These are phyloP conservation scores for Mycteria americana DNA, from an alignment of 2,797 vertebrate species.

Conservation along the genomic window DNA sequence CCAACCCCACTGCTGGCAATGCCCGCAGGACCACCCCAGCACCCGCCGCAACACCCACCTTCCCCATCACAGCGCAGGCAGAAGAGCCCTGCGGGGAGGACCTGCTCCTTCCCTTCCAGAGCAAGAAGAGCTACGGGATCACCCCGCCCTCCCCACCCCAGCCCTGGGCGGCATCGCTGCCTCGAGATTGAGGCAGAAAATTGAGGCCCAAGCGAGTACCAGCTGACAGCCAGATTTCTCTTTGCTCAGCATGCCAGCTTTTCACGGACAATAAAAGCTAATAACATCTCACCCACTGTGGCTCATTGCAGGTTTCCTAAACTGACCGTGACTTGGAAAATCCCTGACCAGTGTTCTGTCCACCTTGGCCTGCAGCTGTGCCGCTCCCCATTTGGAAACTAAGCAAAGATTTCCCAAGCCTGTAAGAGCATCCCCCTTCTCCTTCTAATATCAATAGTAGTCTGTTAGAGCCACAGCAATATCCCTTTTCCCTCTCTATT, in stretches of 20 bases:
- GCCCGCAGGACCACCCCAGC: not conserved
- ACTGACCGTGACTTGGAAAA: not conserved
- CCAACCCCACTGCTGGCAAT: rapidly evolving
- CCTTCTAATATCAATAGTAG: not conserved
- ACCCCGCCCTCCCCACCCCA: not conserved
- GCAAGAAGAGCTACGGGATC: not conserved
- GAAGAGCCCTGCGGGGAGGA: not conserved
- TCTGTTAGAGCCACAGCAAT: not conserved
- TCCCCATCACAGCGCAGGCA: not conserved
- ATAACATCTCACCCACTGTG: not conserved
- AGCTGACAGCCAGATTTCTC: not conserved
- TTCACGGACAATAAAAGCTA: not conserved
- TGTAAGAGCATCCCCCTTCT: not conserved
- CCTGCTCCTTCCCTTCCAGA: not conserved
- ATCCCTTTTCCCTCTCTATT: not conserved
- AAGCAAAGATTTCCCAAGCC: not conserved
- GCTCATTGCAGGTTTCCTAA: not conserved
- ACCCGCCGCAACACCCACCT: not conserved
- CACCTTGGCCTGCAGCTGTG: not conserved
- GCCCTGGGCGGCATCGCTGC: not conserved
- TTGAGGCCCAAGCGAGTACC: not conserved
- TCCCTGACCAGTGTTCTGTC: not conserved
- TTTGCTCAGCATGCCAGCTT: not conserved
- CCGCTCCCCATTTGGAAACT: not conserved
- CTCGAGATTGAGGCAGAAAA: not conserved